phyloP scores from a whole-genome alignment of 2,888 invertebrate genomes.

The Willowsia nigromaculata region DNA sequence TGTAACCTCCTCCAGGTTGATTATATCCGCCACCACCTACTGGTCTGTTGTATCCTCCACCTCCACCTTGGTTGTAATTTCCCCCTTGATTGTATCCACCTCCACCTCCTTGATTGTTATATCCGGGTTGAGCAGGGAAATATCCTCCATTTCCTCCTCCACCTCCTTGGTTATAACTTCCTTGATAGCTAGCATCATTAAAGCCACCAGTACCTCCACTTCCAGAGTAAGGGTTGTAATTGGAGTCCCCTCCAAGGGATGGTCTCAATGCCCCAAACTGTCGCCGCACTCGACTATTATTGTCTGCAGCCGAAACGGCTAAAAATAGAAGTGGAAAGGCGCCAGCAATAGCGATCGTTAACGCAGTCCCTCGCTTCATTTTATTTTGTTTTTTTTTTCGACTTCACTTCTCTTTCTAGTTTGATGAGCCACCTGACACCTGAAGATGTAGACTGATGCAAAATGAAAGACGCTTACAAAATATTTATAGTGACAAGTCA shows the following conservation, averaged over 20 bases:
- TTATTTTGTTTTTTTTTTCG: background rate
- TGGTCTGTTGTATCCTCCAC: too few relatives aligned
- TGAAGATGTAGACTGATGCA: too few relatives aligned
- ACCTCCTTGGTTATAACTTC: slow-evolving; percentile 56
- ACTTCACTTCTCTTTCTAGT: background rate
- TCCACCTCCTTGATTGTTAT: slow-evolving; percentile 23
- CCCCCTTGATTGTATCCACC: slow-evolving; percentile 41
- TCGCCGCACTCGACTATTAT: slow-evolving; percentile 33
- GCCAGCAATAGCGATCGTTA: background rate
- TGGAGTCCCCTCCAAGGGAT: slow-evolving; percentile 57
- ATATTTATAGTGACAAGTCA: slow-evolving; percentile 56
- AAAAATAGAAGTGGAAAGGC: background rate
- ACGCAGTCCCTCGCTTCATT: background rate
- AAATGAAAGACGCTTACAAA: background rate
- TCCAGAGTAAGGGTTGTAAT: slow-evolving; percentile 53
- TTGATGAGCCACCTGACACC: too few relatives aligned
- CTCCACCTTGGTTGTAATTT: background rate
- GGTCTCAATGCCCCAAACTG: slow-evolving; percentile 67
- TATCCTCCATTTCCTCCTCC: too few relatives aligned
- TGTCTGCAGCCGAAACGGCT: background rate
- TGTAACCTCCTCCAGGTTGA: slow-evolving; percentile 39
- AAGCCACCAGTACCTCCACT: slow-evolving; percentile 37
- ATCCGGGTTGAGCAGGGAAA: background rate
- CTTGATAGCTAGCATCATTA: background rate
- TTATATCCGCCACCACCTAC: background rate